These are phyloP conservation scores for Ganaspis brasiliensis DNA, from an alignment of 2,888 invertebrate species.

Conservation along the genomic window DNA sequence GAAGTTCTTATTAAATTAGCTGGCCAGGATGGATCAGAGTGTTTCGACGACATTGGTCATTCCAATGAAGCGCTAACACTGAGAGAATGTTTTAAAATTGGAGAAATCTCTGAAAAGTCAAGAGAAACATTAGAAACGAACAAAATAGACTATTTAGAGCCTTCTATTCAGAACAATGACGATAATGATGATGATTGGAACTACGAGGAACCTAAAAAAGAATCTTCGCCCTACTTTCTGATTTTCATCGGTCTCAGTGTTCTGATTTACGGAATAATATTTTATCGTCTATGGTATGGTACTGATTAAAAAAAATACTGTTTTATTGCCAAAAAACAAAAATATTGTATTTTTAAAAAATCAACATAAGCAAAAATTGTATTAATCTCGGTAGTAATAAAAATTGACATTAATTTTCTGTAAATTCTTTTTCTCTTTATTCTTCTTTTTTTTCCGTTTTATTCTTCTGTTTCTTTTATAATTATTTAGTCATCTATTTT, in stretches of 20 bases:
- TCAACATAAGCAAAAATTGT: no score
- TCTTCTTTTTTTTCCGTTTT: no score
- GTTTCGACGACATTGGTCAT: conserved; percentile 88
- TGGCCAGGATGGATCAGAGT: conserved; percentile 83
- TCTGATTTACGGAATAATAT: conserved; percentile 66
- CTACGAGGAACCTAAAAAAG: conserved; percentile 63
- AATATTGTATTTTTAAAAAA: no score
- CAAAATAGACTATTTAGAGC: background rate
- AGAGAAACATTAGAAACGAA: background rate
- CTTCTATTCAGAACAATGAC: background rate
- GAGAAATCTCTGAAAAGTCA: conserved; percentile 78
- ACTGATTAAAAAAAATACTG: no score
- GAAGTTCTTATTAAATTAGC: conserved; percentile 83
- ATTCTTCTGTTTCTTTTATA: no score
- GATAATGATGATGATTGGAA: conserved; percentile 69
- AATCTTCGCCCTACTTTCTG: conserved; percentile 57
- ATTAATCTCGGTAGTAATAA: no score
- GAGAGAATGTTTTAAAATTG: conserved; percentile 84
- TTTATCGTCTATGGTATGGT: background rate
- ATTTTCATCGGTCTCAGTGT: conserved; percentile 59
- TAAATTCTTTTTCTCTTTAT: no score
- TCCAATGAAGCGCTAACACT: conserved; percentile 84
- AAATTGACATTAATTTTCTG: no score
- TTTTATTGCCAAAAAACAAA: no score
- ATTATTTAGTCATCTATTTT: no score